Evolutionary conservation across 1,140 invertebrate species (phyloP), one percentile per base, ranked within the genome.

Genomic region (Zaprionus davidi): DNA sequence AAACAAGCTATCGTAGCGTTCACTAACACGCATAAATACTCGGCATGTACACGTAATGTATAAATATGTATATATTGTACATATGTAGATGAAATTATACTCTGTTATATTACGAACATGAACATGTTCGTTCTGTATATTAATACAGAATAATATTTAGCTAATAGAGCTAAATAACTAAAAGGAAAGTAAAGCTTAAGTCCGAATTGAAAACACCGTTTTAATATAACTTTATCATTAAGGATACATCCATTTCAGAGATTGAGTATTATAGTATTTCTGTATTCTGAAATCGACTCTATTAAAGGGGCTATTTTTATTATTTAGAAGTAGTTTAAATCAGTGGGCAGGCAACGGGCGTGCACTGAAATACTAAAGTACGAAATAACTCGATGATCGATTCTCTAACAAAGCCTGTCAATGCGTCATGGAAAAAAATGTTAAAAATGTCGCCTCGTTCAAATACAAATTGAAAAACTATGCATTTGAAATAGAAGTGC

Each of bases 331-430:
- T 38, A 64, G 49, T 58, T 75, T 72, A 58, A 64, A 75, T 70
- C 66, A 75, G 70, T 64, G 34, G 67, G 24, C 41, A 41, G 22
- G 12, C 58, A 70, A 58, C 51, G 38, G 70, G 58, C 31, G 38
- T n/a, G 28, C 31, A 38, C 62, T 56, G 65, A 74, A 73, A 74
- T 49, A 62, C 60, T 74, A 22, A 63, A 75, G 67, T 70, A 67
- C 41, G 17, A 75, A 70, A 75, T 51, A 57, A 13, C 31, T 22
- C 72, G 64, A 58, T 64, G 51, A 70, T 62, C 67, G 58, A 71
- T 64, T 75, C 58, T 31, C 53, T 44, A 71, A 63, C 72, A 64
- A 71, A 41, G 72, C 41, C 31, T 9, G 49, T 20, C 31, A 68
- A 56, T 26, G 28, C 22, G 44, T 12, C n/a, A 46, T 24, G 26